These are phyloP conservation scores for Neelides folsomi DNA, from an alignment of 2,888 invertebrate species.

Conservation along the genomic window DNA sequence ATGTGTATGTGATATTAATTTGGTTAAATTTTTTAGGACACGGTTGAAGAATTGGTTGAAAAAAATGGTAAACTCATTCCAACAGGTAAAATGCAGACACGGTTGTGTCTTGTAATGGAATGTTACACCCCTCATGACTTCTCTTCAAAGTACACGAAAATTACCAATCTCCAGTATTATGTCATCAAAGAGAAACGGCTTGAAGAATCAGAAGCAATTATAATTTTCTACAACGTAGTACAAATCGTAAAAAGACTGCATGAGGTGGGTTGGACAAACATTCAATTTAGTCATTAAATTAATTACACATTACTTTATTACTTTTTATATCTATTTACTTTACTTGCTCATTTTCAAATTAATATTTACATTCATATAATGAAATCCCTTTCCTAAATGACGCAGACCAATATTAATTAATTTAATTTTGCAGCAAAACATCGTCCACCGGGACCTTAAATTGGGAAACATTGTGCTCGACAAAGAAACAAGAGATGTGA, in stretches of 20 bases:
- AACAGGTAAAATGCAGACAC: slow-evolving; percentile 46
- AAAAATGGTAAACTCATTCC: slow-evolving; percentile 43
- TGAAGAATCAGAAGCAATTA: slow-evolving; percentile 55
- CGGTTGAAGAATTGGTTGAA: slow-evolving; percentile 48
- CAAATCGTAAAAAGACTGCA: slow-evolving; percentile 59
- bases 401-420: slow-evolving; percentile 4
- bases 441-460: slow-evolving; percentile 64
- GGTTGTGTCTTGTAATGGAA: slow-evolving; percentile 58
- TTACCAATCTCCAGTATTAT: slow-evolving; percentile 59
- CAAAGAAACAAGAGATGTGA: slow-evolving; percentile 48
- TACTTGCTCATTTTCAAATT: background rate
- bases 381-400: background rate
- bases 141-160: slow-evolving; percentile 43
- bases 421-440: slow-evolving; percentile 49
- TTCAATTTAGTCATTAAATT: background rate
- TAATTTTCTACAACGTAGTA: slow-evolving; percentile 61
- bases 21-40: too few species aligned
- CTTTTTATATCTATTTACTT: background rate
- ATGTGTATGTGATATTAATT: too few species aligned
- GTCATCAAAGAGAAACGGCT: slow-evolving; percentile 63
- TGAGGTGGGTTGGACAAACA: slow-evolving; percentile 42
- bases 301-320: background rate
- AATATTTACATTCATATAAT: too few species aligned
- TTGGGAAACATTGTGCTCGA: slow-evolving; percentile 62
- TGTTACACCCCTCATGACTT: slow-evolving; percentile 58